Conservation (phyloP, 1,140 invertebrate genomes). For the Scaptodrosophila lebanonensis region DNA sequence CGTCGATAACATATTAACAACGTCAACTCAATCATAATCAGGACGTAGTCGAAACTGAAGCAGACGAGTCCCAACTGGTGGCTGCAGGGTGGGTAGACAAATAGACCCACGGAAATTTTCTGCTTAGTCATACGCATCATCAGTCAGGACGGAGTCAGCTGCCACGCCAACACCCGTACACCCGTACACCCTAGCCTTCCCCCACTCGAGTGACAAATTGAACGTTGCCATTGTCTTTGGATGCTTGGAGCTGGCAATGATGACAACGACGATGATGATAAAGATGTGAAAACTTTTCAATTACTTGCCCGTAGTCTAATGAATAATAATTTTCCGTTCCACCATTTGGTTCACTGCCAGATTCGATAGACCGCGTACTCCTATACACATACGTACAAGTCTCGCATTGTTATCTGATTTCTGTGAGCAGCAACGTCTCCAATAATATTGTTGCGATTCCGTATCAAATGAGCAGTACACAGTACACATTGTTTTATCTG, state of each 20-base stretch:
- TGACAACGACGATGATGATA: conserved; percentile 13
- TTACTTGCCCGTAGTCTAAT: conserved; percentile 45
- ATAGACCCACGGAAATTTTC: conserved; percentile 38
- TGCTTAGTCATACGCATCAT: conserved; percentile 64
- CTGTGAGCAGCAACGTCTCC: too few relatives aligned
- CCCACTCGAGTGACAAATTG: conserved; percentile 52
- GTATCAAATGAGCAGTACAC: too few relatives aligned
- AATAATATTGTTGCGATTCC: too few relatives aligned
- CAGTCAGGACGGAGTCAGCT: conserved; percentile 23
- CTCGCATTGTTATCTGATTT: conserved; percentile 2
- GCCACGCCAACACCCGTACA: conserved; percentile 31
- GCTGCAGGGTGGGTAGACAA: background rate
- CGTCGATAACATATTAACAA: conserved; percentile 60
- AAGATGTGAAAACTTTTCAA: conserved; percentile 49
- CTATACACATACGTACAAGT: too few relatives aligned
- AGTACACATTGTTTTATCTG: too few relatives aligned
- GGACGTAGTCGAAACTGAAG: background rate
- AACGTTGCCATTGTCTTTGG: conserved; percentile 38
- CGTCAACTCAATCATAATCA: conserved; percentile 68
- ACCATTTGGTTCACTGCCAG: too few relatives aligned
- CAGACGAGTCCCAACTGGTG: background rate
- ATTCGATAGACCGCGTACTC: too few relatives aligned
- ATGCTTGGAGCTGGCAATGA: conserved; percentile 11
- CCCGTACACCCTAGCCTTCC: background rate
- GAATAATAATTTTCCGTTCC: conserved; percentile 46